phyloP scores from a whole-genome alignment of 1,140 invertebrate genomes.

The Drosophila ambigua region DNA sequence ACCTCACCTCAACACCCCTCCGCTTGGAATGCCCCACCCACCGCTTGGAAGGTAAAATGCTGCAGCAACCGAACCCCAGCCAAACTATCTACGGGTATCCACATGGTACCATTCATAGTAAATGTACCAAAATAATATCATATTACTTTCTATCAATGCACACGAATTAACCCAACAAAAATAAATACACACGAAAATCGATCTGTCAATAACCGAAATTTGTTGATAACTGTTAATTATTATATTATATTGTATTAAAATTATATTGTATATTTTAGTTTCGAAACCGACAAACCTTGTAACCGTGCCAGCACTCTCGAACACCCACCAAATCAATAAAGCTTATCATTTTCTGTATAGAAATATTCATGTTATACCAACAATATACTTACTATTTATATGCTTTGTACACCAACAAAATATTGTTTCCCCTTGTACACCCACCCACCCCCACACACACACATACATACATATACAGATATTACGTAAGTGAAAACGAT shows the following conservation, averaged over 20 bases:
- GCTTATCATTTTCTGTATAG: slow-evolving; percentile 5
- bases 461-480: background rate
- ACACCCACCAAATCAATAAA: slow-evolving; percentile 13
- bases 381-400: too few species aligned
- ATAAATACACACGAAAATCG: slow-evolving; percentile 5
- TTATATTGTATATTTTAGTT: too few species aligned
- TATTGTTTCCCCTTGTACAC: slow-evolving; percentile 1
- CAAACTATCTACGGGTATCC: slow-evolving; percentile 3
- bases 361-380: too few species aligned
- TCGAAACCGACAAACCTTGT: too few species aligned
- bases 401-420: too few species aligned
- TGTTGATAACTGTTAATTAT: slow-evolving; percentile 32
- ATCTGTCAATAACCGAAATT: slow-evolving; percentile 18
- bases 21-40: background rate
- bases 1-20: slow-evolving; percentile 4
- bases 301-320: too few species aligned
- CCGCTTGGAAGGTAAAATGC: slow-evolving; percentile 32
- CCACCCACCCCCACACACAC: slow-evolving; percentile 15
- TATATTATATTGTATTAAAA: slow-evolving; percentile 41
- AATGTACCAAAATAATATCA: background rate
- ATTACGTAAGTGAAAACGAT: background rate
- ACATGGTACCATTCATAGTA: background rate
- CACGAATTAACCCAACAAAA: slow-evolving; percentile 3
- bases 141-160: slow-evolving; percentile 28
- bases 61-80: slow-evolving; percentile 3